Percentiles rank a stretch among this genome's conserved stretches.
These are phyloP conservation scores for Drosophila rufa DNA, from an alignment of 1,140 invertebrate species.

Conservation along the genomic window DNA sequence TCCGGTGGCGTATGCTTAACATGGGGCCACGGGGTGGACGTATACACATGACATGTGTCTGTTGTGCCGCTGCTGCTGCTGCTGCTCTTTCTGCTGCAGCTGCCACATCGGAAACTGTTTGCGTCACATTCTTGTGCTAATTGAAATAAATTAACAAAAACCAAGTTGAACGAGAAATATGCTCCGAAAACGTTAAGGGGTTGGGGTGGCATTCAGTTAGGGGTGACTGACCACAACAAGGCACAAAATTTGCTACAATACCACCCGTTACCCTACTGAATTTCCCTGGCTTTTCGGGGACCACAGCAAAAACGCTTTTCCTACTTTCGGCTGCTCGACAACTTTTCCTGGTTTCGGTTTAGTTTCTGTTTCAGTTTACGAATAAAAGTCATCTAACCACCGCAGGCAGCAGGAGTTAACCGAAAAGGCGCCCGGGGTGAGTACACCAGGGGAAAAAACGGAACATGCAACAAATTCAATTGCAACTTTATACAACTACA, in stretches of 20 bases:
- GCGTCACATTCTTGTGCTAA: constrained; percentile 71
- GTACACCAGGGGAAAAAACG: constrained; percentile 17
- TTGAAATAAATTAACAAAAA: constrained; percentile 80
- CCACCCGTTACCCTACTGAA: constrained; percentile 7
- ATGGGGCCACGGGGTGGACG: constrained; percentile 4
- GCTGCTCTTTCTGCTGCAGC: constrained; percentile 30
- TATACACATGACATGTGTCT: constrained; percentile 50
- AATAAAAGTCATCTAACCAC: constrained; percentile 75
- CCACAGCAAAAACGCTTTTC: constrained; percentile 43
- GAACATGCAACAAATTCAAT: constrained; percentile 3
- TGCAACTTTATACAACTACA: neutral
- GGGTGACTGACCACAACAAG: constrained; percentile 67
- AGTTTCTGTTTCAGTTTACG: constrained; percentile 70
- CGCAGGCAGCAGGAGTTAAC: constrained; percentile 29
- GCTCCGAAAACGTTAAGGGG: constrained; percentile 32
- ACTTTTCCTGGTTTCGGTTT: constrained; percentile 48
- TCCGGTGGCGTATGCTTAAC: constrained; percentile 68
- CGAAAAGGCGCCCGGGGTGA: neutral
- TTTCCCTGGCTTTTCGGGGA: constrained; percentile 12
- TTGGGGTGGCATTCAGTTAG: neutral
- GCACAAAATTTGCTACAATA: constrained; percentile 53
- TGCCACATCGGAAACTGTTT: constrained; percentile 56
- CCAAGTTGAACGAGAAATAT: constrained; percentile 61
- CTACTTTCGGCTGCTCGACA: constrained; percentile 40
- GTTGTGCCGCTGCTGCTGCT: constrained; percentile 46